Conservation (phyloP, 2,113 vertebrate species). For the Malaclemys terrapin region DNA sequence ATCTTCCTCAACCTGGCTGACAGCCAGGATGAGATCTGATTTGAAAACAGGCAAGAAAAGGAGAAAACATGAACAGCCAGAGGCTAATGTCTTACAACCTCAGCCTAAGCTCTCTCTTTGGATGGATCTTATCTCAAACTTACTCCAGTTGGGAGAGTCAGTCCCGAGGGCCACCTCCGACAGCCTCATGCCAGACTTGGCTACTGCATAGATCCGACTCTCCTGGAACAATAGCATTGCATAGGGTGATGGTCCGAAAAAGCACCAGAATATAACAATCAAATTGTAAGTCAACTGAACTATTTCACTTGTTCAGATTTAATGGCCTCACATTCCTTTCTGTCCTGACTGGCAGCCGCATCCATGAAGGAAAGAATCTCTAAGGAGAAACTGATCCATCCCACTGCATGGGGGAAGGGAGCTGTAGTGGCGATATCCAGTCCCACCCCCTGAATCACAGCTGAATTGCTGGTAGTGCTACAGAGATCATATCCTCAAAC, state of each 20-base stretch:
- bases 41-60: conserved; percentile 30
- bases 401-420: neutral
- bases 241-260: neutral
- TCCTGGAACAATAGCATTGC: conserved; percentile 79
- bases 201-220: conserved; percentile 91
- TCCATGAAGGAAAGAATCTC: neutral
- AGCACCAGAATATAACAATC: neutral
- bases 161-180: conserved; percentile 82
- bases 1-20: rapidly evolving
- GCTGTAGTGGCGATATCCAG: neutral
- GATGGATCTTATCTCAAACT: conserved; percentile 45
- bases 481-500: neutral
- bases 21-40: neutral
- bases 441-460: neutral
- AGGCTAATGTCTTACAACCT: neutral
- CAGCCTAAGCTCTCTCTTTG: neutral
- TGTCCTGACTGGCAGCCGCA: too few relatives aligned
- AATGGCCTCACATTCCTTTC: neutral
- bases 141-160: conserved; percentile 81
- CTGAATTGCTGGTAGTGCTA: neutral
- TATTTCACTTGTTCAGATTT: neutral
- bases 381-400: neutral
- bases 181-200: conserved; percentile 90
- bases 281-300: neutral
- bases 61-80: neutral